Conservation (phyloP, 2,797 vertebrate species). For the Rhinophrynus dorsalis region DNA sequence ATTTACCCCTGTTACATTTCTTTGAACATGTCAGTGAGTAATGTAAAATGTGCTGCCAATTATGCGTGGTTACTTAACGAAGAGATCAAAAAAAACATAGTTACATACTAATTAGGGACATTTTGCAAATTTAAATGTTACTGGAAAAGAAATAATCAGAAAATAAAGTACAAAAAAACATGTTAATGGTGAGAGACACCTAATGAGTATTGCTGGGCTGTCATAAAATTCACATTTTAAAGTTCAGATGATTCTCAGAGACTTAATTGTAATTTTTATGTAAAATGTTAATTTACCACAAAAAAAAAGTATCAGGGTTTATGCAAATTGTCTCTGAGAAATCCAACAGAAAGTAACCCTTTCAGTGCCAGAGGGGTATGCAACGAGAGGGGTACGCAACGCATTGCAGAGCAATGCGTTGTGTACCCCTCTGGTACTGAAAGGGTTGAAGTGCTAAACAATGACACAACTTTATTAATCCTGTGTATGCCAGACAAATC, state of each 20-base stretch:
- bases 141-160: neutral
- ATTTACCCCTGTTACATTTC: neutral
- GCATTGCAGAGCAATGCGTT: too few species aligned
- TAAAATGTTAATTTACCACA: neutral
- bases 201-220: neutral
- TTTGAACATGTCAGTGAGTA: conserved; percentile 1
- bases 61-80: conserved; percentile 24
- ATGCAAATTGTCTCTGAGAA: neutral
- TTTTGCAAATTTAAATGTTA: conserved; percentile 18
- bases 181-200: too few species aligned
- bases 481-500: too few species aligned
- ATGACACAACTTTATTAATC: neutral
- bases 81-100: conserved; percentile 13
- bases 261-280: neutral
- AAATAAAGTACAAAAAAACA: conserved; percentile 4
- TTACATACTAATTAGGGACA: conserved; percentile 23
- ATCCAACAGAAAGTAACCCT: too few species aligned
- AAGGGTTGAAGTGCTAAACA: neutral
- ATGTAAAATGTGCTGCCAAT: conserved; percentile 7
- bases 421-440: too few species aligned
- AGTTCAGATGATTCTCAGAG: neutral
- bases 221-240: neutral
- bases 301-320: neutral
- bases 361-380: too few species aligned
- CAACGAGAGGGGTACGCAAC: too few species aligned